Evolutionary conservation across 1,140 invertebrate genomes (phyloP), one percentile per base, ranked within the genome.

Genomic region (Drosophila ogumai): DNA sequence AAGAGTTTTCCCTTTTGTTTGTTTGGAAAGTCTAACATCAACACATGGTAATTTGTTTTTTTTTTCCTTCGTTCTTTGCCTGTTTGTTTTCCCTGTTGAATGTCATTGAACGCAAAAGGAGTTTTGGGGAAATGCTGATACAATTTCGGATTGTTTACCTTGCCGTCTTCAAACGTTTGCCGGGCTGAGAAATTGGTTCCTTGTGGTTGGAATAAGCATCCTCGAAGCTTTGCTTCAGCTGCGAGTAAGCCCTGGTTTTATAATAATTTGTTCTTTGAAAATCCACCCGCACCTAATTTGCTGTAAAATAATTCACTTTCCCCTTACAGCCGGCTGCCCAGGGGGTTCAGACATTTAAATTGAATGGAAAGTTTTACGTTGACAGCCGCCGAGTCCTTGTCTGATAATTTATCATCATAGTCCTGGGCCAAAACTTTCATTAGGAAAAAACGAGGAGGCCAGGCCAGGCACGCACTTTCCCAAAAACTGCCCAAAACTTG

Each of bases 401-500:
- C 61, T 59, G 80, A 84, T 82, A 84, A 87, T 87, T 87, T 87
- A 87, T 87, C 86, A 88, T 88, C 55, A 49, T 44, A 55, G 58
- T 71, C 54, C 52, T 41, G 50, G 28, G 66, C 10, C 5, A 80
- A 80, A 79, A 55, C 66, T 86, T 87, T 67, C 63, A 34, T 59
- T 41, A 52, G 32, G 43, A 63, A 63, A 82, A 82, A 69, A 63
- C 67, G 75, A 74, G 76, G 64, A 63, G 74, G 41, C 75, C 68
- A 71, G 63, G 61, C 75, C 67, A 38, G 41, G 72, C 76, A 88
- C 84, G 84, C 80, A 69, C 47, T 52, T 38, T 38, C 50, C 19
- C 19, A 0, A n/a, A 38, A 69, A 40, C 44, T 57, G 41, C 43
- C 75, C 32, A 41, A 87, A 87, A 84, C 76, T 87, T 88, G 36